Evolutionary conservation across 2,797 vertebrate species (phyloP).

Genomic region (Rallus crepitans): DNA sequence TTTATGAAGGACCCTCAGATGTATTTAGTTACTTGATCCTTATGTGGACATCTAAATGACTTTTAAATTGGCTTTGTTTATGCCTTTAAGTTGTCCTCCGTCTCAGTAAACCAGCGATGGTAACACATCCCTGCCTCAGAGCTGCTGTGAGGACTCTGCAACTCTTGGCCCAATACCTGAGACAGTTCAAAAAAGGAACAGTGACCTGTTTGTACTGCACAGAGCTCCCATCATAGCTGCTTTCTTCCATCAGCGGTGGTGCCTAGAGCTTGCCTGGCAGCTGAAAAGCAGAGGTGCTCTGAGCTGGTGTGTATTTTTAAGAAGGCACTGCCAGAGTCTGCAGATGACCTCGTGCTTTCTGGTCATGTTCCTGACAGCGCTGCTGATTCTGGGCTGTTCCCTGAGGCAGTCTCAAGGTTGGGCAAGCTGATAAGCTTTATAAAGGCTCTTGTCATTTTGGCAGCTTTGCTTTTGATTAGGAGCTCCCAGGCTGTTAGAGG

Average conservation of each 20-base stretch:
- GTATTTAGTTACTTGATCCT: background rate
- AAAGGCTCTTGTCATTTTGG: background rate
- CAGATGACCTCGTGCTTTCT: background rate
- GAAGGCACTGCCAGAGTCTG: background rate
- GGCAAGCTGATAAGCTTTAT: conserved; percentile 11
- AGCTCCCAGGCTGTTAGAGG: background rate
- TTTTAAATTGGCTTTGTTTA: background rate
- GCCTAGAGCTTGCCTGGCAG: background rate
- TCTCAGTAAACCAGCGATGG: background rate
- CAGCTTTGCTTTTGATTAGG: background rate
- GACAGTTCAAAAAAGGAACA: background rate
- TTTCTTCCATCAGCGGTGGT: background rate
- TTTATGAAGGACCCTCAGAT: background rate
- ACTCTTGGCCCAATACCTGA: background rate
- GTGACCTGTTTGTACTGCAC: background rate
- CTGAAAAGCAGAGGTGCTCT: background rate
- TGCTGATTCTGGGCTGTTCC: background rate
- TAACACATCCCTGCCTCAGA: background rate
- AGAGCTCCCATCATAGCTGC: background rate
- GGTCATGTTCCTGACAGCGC: background rate
- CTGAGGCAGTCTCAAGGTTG: background rate
- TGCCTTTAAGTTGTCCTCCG: background rate
- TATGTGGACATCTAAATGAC: background rate
- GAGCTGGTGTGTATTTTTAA: background rate
- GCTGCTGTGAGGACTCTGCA: background rate